Conservation (phyloP, 2,797 vertebrate genomes). For the Melanotaenia parkinsoni region DNA sequence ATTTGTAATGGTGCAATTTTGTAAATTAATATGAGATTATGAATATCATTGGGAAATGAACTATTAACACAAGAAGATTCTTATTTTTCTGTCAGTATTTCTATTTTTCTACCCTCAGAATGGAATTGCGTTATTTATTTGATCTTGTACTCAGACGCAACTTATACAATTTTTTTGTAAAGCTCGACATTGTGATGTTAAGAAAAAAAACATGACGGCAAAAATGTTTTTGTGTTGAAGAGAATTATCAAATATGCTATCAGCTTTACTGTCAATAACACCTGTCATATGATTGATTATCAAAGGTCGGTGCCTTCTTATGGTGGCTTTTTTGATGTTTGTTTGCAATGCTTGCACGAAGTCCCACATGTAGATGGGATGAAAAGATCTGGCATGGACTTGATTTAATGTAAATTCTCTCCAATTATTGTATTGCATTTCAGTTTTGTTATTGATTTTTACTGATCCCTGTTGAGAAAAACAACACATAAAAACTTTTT, state of each 20-base stretch:
- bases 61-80: conserved; percentile 24
- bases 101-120: conserved; percentile 60
- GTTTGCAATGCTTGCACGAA: conserved; percentile 68
- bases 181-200: conserved; percentile 17
- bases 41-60: conserved; percentile 25
- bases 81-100: conserved; percentile 59
- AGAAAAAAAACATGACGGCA: conserved; percentile 5
- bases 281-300: conserved; percentile 34
- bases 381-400: conserved; percentile 31
- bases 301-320: conserved; percentile 61
- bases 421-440: conserved; percentile 49
- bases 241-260: conserved; percentile 36
- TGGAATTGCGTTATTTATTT: conserved; percentile 63
- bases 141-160: conserved; percentile 32
- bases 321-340: conserved; percentile 46
- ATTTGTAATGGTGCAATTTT: conserved; percentile 55
- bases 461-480: conserved; percentile 55
- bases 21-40: conserved; percentile 47
- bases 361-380: conserved; percentile 48
- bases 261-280: conserved; percentile 34
- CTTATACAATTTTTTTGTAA: conserved; percentile 18
- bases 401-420: conserved; percentile 46
- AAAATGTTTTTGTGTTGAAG: conserved; percentile 34
- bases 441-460: conserved; percentile 69
- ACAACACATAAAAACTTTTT: conserved; percentile 40